phyloP scores from a whole-genome alignment of 2,888 invertebrate species.

The Brenthis ino region DNA sequence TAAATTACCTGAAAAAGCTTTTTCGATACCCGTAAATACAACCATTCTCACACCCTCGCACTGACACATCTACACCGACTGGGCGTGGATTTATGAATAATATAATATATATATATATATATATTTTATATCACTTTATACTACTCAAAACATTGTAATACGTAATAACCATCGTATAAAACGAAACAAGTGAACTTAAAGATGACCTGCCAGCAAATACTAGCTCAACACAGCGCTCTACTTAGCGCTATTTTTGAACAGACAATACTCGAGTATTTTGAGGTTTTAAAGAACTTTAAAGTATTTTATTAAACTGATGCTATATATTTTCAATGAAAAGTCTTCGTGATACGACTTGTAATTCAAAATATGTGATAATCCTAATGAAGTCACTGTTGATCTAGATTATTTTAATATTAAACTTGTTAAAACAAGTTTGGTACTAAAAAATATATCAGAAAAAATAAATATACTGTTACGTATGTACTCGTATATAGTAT shows the following conservation, averaged over 20 bases:
- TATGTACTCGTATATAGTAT: background rate
- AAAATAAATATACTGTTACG: background rate
- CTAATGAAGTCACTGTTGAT: too few relatives aligned
- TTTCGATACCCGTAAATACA: background rate
- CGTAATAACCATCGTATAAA: constrained; percentile 7
- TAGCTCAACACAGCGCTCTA: background rate
- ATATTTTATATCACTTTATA: constrained; percentile 2
- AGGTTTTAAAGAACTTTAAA: too few relatives aligned
- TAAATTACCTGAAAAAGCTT: background rate
- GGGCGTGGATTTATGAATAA: too few relatives aligned
- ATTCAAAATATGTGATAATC: too few relatives aligned
- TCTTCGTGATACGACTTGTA: too few relatives aligned
- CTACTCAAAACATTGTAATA: constrained; percentile 14
- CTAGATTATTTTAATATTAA: too few relatives aligned
- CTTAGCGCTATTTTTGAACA: background rate
- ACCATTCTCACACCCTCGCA: constrained; percentile 1
- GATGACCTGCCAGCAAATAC: background rate
- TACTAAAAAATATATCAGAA: too few relatives aligned
- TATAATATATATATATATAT: background rate
- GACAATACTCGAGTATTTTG: too few relatives aligned
- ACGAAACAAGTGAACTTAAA: constrained; percentile 5
- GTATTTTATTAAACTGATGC: too few relatives aligned
- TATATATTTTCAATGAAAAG: too few relatives aligned
- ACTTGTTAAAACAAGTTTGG: too few relatives aligned
- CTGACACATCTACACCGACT: too few relatives aligned